Evolutionary conservation across 2,797 vertebrate genomes (phyloP).

Genomic region (Darevskia mixta): DNA sequence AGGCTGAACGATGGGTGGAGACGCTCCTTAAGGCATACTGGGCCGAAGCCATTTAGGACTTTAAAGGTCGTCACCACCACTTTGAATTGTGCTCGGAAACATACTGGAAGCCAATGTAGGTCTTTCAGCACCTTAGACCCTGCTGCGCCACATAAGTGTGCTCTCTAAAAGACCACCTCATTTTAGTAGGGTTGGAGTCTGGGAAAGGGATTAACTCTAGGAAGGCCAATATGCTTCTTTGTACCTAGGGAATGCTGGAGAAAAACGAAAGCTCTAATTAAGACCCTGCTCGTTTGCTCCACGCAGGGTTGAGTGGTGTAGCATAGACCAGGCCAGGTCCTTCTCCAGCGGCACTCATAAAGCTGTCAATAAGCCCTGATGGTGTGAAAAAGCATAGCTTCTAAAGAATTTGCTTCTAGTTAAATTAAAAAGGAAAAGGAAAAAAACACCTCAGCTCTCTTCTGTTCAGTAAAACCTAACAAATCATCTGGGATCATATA

Average conservation of each 20-base stretch:
- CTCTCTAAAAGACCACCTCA: slow-evolving; percentile 75
- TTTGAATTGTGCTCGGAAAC: too few relatives aligned
- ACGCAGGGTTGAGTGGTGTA: slow-evolving; percentile 61
- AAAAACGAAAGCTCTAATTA: slow-evolving; percentile 89
- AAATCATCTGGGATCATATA: slow-evolving; percentile 77
- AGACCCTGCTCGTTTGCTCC: slow-evolving; percentile 76
- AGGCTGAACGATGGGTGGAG: too few relatives aligned
- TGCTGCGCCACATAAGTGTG: slow-evolving; percentile 78
- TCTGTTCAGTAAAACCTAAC: slow-evolving; percentile 77
- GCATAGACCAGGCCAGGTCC: slow-evolving; percentile 76
- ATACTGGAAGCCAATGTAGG: too few relatives aligned
- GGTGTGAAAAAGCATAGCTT: slow-evolving; percentile 78
- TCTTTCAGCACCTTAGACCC: slow-evolving; percentile 58
- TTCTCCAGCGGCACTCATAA: slow-evolving; percentile 78
- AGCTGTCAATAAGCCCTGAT: slow-evolving; percentile 81
- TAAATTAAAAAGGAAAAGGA: slow-evolving; percentile 45
- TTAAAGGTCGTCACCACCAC: too few relatives aligned
- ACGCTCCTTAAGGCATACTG: too few relatives aligned
- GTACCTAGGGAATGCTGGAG: slow-evolving; percentile 78
- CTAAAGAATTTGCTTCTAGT: slow-evolving; percentile 67
- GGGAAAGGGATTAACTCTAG: slow-evolving; percentile 87
- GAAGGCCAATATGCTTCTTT: slow-evolving; percentile 79
- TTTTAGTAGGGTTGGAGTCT: slow-evolving; percentile 79
- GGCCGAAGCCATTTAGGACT: too few relatives aligned
- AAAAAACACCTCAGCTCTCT: slow-evolving; percentile 55